Conservation (phyloP, 2,888 invertebrate species). For the Tachina lurida region DNA sequence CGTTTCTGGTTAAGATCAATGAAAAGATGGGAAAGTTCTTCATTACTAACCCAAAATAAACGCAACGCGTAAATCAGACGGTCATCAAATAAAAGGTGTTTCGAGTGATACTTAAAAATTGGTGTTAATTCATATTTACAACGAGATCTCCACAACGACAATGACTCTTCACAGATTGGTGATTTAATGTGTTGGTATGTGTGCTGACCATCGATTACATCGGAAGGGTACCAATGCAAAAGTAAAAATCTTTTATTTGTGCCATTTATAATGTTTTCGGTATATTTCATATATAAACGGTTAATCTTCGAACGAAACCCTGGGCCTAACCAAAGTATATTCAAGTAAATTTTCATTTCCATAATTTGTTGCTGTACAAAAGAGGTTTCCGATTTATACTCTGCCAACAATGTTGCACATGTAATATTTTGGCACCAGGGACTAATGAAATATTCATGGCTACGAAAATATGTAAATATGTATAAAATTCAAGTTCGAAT, state of each 20-base stretch:
- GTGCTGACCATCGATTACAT: constrained; percentile 84
- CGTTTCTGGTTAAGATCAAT: constrained; percentile 23
- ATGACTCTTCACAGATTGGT: constrained; percentile 85
- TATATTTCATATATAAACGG: constrained; percentile 78
- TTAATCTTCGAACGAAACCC: constrained; percentile 83
- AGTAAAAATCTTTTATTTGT: constrained; percentile 84
- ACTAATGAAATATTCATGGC: constrained; percentile 71
- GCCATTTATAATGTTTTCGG: constrained; percentile 22
- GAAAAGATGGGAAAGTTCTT: constrained; percentile 61
- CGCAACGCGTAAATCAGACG: constrained; percentile 74
- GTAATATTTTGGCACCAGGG: constrained; percentile 68
- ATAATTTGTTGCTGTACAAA: constrained; percentile 86
- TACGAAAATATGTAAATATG: neutral
- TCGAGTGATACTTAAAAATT: constrained; percentile 87
- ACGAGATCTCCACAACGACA: constrained; percentile 76
- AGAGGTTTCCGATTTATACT: constrained; percentile 83
- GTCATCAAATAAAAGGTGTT: constrained; percentile 83
- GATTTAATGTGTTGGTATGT: constrained; percentile 85
- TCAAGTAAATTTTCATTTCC: constrained; percentile 84
- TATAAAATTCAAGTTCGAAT: neutral
- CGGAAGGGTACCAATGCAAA: constrained; percentile 88
- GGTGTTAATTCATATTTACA: constrained; percentile 89
- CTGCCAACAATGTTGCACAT: constrained; percentile 84
- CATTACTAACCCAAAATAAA: constrained; percentile 74
- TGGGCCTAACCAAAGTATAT: constrained; percentile 88